Evolutionary conservation across 2,113 vertebrate genomes (phyloP), one percentile per base, ranked within the genome.

Genomic region (Sturnira hondurensis): DNA sequence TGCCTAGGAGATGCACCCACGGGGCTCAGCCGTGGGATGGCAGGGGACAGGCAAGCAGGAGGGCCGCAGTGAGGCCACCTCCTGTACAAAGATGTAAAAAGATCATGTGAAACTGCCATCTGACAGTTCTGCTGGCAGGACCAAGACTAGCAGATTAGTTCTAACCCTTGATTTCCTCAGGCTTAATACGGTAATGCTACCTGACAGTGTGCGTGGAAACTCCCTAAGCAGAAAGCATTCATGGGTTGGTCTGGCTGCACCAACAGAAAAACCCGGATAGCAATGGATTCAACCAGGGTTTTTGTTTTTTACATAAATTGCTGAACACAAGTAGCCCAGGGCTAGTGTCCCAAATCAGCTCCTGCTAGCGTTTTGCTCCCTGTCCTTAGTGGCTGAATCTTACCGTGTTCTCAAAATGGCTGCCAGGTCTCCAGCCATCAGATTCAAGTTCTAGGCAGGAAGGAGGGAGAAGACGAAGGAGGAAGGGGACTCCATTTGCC

Each of bases 131-230:
- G 9, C 19, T 3, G 89, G 56, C 54, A 65, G 28, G 26, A 19
- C 19, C 7, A 50, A 41, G 63, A 73, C 36, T 20, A 50, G 26
- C 9, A 50, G 28, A 26, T 13, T 11, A 11, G 33, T 11, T 52
- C 33, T 3, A 7, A 36, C 13, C 15, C n/a, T 47, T 9, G 10
- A 7, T 38, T 36, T 84, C 12, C 76, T 68, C 20, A 22, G 67
- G 24, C 41, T 38, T 68, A 52, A 61, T 22, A 33, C 1, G 54
- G 24, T 20, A 54, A 12, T 2, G 19, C 80, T 13, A 9, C n/a
- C 61, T 1, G 5, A 28, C 3, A 3, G 17, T 0, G 14, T 10
- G 13, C 0, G 5, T 7, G 28, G 67, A 84, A 41, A 54, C 13
- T 54, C 54, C 31, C 28, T 31, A 17, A 9, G 8, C 2, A 28